phyloP scores from a whole-genome alignment of 64 coral and sea anemone species.

The Porites lutea region DNA sequence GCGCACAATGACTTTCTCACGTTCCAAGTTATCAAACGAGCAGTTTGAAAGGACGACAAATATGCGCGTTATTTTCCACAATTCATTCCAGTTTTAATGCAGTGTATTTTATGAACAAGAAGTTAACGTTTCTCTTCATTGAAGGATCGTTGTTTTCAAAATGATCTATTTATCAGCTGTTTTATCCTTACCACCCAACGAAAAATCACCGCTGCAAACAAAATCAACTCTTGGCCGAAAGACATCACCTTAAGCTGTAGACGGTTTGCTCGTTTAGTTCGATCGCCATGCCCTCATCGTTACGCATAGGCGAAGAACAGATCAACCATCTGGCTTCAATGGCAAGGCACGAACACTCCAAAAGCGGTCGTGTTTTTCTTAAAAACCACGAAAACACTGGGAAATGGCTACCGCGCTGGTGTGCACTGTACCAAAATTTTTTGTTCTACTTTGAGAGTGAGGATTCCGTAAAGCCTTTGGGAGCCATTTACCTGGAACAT shows the following conservation, averaged over 20 bases:
- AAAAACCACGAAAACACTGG: constrained; percentile 78
- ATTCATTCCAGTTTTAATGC: background rate
- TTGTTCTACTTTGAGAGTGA: constrained; percentile 92
- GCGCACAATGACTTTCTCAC: too few relatives aligned
- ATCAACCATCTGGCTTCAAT: constrained; percentile 68
- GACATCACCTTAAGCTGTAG: background rate
- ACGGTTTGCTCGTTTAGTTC: constrained; percentile 11
- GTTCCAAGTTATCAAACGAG: too few relatives aligned
- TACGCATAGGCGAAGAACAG: constrained; percentile 81
- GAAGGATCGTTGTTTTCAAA: background rate
- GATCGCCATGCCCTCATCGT: constrained; percentile 79
- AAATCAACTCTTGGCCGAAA: constrained; percentile 5
- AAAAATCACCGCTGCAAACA: background rate
- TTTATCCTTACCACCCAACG: background rate
- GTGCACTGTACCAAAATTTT: constrained; percentile 92
- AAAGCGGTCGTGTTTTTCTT: constrained; percentile 76
- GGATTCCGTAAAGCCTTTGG: constrained; percentile 82
- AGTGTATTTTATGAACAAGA: background rate
- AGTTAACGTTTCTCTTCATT: background rate
- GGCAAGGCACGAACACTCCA: constrained; percentile 72
- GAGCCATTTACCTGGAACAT: constrained; percentile 86
- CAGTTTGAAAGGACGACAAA: too few relatives aligned
- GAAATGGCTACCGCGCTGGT: constrained; percentile 92
- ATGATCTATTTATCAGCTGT: background rate
- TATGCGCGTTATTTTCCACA: background rate